Evolutionary conservation across 2,113 vertebrate species (phyloP).

Genomic region (Semicossyphus pulcher): DNA sequence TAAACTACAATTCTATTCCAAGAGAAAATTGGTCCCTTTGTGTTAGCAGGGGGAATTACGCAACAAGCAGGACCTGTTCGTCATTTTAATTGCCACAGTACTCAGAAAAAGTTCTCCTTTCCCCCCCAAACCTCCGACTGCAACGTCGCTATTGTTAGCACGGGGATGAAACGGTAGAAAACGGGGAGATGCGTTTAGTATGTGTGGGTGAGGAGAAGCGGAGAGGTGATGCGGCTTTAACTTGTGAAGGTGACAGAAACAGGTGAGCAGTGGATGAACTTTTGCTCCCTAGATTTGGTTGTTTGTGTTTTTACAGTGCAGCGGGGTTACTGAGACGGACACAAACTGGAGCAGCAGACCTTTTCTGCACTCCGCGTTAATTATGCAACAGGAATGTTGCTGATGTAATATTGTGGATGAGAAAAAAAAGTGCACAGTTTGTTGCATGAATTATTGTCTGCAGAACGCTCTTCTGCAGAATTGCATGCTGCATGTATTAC

Average conservation of each 20-base stretch:
- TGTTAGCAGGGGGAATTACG: constrained; percentile 75
- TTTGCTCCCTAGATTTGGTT: constrained; percentile 11
- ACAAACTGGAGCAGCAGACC: constrained; percentile 30
- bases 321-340: background rate
- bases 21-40: constrained; percentile 83
- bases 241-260: constrained; percentile 31
- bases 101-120: constrained; percentile 47
- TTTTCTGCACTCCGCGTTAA: constrained; percentile 41
- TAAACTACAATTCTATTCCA: constrained; percentile 74
- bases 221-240: background rate
- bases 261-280: constrained; percentile 1
- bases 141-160: constrained; percentile 58
- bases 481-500: background rate
- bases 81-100: constrained; percentile 81
- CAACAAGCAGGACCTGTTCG: constrained; percentile 68
- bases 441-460: constrained; percentile 14
- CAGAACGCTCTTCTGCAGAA: constrained; percentile 7
- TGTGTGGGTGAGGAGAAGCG: constrained; percentile 20
- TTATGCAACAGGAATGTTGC: constrained; percentile 58
- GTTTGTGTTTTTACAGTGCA: constrained; percentile 30
- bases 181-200: constrained; percentile 34
- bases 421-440: constrained; percentile 2
- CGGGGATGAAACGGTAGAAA: constrained; percentile 47
- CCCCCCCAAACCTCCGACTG: constrained; percentile 39
- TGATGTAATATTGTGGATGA: constrained; percentile 45